These are phyloP conservation scores for Pseudotriccus pelzelni DNA, from an alignment of 2,797 vertebrate genomes.

Conservation along the genomic window DNA sequence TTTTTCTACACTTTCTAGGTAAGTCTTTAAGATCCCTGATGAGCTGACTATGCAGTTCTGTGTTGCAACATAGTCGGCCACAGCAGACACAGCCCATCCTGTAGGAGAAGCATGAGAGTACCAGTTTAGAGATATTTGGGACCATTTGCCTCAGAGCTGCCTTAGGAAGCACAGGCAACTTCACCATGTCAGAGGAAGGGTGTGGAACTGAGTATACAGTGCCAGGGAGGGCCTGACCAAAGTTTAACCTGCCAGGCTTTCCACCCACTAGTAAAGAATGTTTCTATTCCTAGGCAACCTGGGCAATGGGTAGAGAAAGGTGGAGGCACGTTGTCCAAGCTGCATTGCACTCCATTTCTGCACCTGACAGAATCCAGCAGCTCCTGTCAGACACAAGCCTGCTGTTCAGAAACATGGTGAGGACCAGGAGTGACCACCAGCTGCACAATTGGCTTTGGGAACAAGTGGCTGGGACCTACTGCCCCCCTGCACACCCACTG, in stretches of 20 bases:
- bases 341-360: background rate
- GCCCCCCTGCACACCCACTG: background rate
- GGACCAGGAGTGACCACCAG: background rate
- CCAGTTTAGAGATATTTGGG: background rate
- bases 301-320: background rate
- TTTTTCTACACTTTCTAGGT: background rate
- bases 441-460: background rate
- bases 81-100: background rate
- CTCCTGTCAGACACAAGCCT: background rate
- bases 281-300: too few relatives aligned
- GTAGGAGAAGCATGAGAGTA: background rate
- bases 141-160: background rate
- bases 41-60: background rate
- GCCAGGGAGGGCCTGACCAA: background rate
- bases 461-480: background rate
- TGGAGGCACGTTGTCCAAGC: background rate
- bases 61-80: background rate
- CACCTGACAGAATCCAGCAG: background rate
- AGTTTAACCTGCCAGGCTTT: background rate
- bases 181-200: too few relatives aligned
- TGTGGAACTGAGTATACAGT: background rate
- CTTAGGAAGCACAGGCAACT: background rate
- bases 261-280: background rate
- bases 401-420: background rate
- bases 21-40: background rate